phyloP scores from a whole-genome alignment of 2,113 vertebrate species.

The Anthoscopus minutus region DNA sequence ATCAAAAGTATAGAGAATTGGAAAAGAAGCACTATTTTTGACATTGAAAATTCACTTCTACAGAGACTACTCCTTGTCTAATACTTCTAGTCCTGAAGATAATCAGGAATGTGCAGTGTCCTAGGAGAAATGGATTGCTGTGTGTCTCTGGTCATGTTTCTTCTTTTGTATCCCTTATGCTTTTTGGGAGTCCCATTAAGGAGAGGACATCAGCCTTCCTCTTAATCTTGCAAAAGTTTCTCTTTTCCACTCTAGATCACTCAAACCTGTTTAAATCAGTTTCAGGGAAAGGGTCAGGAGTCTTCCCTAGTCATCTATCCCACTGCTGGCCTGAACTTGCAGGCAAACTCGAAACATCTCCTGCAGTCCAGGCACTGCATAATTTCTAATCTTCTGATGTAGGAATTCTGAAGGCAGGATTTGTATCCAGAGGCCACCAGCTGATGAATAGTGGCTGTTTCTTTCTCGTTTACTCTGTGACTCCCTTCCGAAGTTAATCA shows the following conservation, averaged over 20 bases:
- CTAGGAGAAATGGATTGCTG: not conserved
- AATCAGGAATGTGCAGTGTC: not conserved
- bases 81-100: not conserved
- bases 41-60: not conserved
- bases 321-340: not conserved
- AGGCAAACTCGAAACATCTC: not conserved
- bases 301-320: not conserved
- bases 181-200: not conserved
- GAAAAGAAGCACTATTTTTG: not conserved
- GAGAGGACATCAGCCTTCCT: not conserved
- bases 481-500: constrained; percentile 35
- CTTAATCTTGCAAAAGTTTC: not conserved
- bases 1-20: not conserved
- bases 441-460: constrained; percentile 44
- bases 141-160: not conserved
- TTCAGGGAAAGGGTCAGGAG: not conserved
- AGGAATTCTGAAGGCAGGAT: constrained; percentile 35
- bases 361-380: not conserved
- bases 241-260: not conserved
- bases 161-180: rapidly evolving
- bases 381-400: constrained; percentile 8
- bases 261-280: not conserved
- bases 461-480: constrained; percentile 1
- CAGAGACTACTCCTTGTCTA: not conserved
- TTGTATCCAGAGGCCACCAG: not conserved